Evolutionary conservation across 2,888 invertebrate species (phyloP).

Genomic region (Polydrusus cervinus): DNA sequence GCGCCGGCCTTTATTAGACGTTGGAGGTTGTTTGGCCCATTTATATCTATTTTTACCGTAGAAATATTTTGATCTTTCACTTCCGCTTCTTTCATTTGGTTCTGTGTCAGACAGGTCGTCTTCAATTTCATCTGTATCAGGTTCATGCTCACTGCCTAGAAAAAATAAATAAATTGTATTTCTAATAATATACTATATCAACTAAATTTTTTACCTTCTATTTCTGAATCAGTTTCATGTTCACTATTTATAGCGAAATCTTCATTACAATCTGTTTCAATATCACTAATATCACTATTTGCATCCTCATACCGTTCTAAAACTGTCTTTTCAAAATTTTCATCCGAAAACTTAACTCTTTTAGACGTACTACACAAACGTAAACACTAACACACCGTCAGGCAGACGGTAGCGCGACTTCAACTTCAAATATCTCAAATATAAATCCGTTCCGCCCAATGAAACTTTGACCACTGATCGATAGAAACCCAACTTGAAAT

Average conservation of each 20-base stretch:
- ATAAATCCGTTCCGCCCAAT: not conserved
- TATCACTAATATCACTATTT: constrained; percentile 6
- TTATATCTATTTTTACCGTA: constrained; percentile 38
- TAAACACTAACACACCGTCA: constrained; percentile 7
- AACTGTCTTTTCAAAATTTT: constrained; percentile 12
- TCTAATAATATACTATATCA: constrained; percentile 9
- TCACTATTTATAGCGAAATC: constrained; percentile 15
- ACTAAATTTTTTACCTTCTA: constrained; percentile 13
- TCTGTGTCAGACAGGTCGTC: constrained; percentile 28
- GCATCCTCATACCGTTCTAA: constrained; percentile 2
- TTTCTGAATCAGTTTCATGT: constrained; percentile 2
- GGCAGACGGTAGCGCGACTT: not conserved
- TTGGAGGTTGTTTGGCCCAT: constrained; percentile 40
- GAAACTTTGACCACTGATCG: not conserved
- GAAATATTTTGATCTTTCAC: constrained; percentile 32
- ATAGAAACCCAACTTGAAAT: constrained; percentile 3
- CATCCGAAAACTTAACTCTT: constrained; percentile 18
- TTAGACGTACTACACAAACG: constrained; percentile 3
- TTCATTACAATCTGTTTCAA: constrained; percentile 6
- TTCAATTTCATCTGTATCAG: constrained; percentile 24
- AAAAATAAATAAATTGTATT: constrained; percentile 10
- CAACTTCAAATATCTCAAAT: constrained; percentile 5
- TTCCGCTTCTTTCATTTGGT: not conserved
- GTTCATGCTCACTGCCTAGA: constrained; percentile 2
- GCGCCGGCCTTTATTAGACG: constrained; percentile 43